These are phyloP conservation scores for Cranoglanis bouderius DNA, from an alignment of 2,113 vertebrate species.

Conservation along the genomic window DNA sequence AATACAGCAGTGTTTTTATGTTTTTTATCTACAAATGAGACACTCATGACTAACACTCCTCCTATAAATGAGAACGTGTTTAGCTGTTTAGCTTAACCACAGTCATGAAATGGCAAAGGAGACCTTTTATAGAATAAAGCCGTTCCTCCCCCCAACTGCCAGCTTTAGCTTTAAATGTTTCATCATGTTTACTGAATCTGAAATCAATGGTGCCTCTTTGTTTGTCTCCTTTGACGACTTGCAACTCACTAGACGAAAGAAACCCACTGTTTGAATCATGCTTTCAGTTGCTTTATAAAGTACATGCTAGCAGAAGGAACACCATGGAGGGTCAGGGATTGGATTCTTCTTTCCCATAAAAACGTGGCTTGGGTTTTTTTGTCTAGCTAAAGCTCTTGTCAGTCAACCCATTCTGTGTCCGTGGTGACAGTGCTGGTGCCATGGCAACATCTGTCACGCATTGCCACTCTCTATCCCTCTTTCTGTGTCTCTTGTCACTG, in stretches of 20 bases:
- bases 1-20: neutral
- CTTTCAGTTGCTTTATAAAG: neutral
- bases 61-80: neutral
- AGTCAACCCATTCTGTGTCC: conserved; percentile 27
- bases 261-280: neutral
- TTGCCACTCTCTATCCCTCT: neutral
- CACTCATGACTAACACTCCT: neutral
- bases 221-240: neutral
- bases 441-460: conserved; percentile 43
- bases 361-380: neutral
- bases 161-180: neutral
- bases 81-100: neutral
- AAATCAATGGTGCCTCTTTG: neutral
- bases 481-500: neutral
- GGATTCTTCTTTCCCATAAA: neutral
- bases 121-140: neutral
- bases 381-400: conserved; percentile 23
- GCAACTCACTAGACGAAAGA: neutral
- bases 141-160: neutral
- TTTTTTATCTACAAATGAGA: neutral
- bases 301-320: neutral
- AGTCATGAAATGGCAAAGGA: neutral
- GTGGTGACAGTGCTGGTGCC: conserved; percentile 29
- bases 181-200: neutral
- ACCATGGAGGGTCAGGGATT: neutral